phyloP scores from a whole-genome alignment of 2,888 invertebrate species.

The Scelioninae gen. 1 region DNA sequence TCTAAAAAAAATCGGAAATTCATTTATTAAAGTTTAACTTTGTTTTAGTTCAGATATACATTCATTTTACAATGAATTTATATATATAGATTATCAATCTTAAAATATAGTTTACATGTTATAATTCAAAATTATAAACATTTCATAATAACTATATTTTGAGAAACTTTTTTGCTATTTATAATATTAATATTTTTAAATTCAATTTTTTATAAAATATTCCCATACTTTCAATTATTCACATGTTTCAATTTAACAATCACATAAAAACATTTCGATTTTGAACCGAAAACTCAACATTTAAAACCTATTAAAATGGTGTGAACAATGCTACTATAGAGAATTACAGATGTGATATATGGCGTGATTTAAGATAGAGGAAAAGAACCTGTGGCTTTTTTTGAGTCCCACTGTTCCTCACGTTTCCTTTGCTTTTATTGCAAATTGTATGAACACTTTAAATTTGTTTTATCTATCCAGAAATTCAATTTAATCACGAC shows the following conservation, averaged over 20 bases:
- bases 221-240: no score
- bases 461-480: constrained; percentile 5
- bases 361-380: constrained; percentile 82
- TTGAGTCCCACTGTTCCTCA: constrained; percentile 10
- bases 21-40: no score
- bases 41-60: no score
- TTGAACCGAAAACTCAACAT: constrained; percentile 74
- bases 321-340: constrained; percentile 79
- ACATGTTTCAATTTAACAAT: constrained; percentile 15
- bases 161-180: no score
- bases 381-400: constrained; percentile 11
- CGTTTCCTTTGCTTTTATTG: constrained; percentile 22
- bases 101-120: no score
- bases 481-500: background rate
- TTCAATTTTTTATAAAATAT: no score
- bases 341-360: constrained; percentile 79
- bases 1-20: no score
- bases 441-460: constrained; percentile 7
- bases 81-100: no score
- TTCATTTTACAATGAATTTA: no score
- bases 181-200: no score
- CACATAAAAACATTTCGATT: background rate
- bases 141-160: no score
- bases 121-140: no score
- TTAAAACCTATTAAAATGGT: constrained; percentile 83